Conservation (phyloP, 2,888 invertebrate species). For the Caenorhabditis sp. region DNA sequence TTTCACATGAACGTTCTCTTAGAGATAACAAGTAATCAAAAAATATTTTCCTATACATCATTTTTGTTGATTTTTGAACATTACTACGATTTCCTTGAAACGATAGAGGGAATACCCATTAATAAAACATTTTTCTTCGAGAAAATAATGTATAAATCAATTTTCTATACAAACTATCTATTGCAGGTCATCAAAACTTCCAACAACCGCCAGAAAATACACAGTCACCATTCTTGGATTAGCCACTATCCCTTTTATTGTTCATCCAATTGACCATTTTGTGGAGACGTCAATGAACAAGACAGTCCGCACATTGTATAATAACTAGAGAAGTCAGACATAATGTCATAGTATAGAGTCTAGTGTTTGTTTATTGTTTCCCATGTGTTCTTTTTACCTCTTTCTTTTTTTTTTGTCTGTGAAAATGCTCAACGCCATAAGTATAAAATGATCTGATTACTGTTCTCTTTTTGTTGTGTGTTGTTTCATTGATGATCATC, state of each 20-base stretch:
- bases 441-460: neutral
- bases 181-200: constrained; percentile 71
- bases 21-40: too few species aligned
- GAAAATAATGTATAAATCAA: constrained; percentile 2
- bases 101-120: too few species aligned
- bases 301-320: constrained; percentile 56
- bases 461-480: neutral
- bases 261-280: constrained; percentile 85
- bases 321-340: neutral
- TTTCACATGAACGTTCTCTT: too few species aligned
- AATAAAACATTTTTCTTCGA: too few species aligned
- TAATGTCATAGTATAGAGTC: neutral
- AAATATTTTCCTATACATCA: too few species aligned
- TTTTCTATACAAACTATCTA: neutral
- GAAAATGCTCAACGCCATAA: neutral
- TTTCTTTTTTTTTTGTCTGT: neutral
- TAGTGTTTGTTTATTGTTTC: neutral
- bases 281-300: constrained; percentile 74
- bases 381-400: neutral
- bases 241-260: constrained; percentile 86
- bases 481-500: neutral
- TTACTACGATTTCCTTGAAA: too few species aligned
- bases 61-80: too few species aligned
- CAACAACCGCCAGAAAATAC: constrained; percentile 76
- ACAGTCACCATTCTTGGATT: constrained; percentile 79